A percentile compares a stretch with the other conserved stretches of the same genome.
Conservation (phyloP, 2,113 vertebrate genomes). For the Rallus limicola region DNA sequence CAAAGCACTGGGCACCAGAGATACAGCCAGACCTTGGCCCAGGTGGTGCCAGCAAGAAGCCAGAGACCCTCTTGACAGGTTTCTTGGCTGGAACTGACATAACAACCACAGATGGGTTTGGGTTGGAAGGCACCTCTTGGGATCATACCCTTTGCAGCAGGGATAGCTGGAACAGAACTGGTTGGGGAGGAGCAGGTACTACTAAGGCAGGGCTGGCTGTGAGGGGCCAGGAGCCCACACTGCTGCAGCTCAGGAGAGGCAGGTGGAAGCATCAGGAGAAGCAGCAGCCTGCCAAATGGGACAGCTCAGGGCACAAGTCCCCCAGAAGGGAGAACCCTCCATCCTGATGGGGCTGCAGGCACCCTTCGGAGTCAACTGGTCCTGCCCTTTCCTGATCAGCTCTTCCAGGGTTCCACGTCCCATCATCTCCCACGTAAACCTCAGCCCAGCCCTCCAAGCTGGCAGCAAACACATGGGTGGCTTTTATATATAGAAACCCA, state of each 20-base stretch:
- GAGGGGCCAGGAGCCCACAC: background rate
- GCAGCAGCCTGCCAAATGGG: background rate
- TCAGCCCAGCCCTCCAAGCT: background rate
- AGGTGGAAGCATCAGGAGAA: background rate
- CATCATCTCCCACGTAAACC: background rate
- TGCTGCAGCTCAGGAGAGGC: background rate
- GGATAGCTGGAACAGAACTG: background rate
- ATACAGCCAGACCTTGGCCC: background rate
- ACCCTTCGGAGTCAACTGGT: background rate
- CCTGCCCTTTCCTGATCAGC: background rate
- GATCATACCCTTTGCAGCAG: background rate
- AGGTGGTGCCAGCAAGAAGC: background rate
- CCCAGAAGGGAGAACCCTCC: background rate
- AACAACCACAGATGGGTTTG: background rate
- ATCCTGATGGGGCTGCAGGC: background rate
- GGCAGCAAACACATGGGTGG: background rate
- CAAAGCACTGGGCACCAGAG: background rate
- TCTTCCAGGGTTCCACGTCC: background rate
- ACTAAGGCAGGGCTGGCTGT: background rate
- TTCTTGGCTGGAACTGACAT: background rate
- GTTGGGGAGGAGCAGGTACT: background rate
- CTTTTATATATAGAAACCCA: constrained; percentile 18
- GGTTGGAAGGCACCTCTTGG: background rate
- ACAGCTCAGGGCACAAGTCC: background rate
- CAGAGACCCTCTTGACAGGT: background rate